phyloP scores from a whole-genome alignment of 2,113 vertebrate species.

The Cebus imitator region DNA sequence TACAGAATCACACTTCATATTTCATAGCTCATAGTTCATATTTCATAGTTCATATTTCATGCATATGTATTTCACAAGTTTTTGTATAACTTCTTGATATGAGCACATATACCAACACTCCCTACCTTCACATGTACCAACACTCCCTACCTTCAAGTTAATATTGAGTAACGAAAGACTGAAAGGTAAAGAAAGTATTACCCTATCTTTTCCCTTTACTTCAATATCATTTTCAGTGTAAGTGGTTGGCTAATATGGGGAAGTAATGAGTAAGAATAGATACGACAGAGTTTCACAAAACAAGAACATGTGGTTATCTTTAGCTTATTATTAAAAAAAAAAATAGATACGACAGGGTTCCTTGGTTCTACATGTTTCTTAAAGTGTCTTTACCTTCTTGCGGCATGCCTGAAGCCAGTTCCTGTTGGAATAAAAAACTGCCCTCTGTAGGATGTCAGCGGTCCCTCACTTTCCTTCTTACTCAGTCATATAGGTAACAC shows the following conservation, averaged over 20 bases:
- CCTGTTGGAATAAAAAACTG: background rate
- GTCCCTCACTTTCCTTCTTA: background rate
- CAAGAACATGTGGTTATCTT: too few relatives aligned
- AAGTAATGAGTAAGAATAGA: background rate
- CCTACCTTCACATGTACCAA: background rate
- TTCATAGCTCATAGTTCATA: background rate
- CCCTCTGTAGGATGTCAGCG: background rate
- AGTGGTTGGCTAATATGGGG: background rate
- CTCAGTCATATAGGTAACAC: background rate
- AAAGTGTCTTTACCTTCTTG: background rate
- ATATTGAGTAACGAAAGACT: background rate
- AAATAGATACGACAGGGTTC: background rate
- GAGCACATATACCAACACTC: background rate
- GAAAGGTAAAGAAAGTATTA: background rate
- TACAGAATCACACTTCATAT: background rate
- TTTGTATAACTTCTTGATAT: background rate
- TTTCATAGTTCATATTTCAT: background rate
- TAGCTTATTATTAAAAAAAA: too few relatives aligned
- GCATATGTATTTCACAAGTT: background rate
- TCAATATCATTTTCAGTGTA: background rate
- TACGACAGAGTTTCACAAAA: too few relatives aligned
- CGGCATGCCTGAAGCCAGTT: background rate
- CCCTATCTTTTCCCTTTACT: background rate
- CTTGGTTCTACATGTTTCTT: background rate
- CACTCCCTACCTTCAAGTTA: background rate